Conservation (phyloP, 1,140 invertebrate genomes). For the Aphelinus atriplicis region DNA sequence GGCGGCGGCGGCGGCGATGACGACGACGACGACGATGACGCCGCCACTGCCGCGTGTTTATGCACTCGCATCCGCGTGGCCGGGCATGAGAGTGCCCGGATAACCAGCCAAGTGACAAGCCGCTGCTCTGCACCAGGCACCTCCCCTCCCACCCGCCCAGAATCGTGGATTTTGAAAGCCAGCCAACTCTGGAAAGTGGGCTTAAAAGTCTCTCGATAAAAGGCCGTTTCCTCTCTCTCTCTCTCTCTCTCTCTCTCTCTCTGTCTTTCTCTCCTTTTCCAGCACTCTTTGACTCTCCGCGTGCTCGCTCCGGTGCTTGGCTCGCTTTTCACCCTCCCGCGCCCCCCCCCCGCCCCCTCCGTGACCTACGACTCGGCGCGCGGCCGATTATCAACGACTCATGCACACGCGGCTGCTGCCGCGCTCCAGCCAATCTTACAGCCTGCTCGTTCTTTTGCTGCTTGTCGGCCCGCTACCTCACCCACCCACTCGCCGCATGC, state of each 20-base stretch:
- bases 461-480: neutral
- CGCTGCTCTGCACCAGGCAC: conserved; percentile 49
- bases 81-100: conserved; percentile 65
- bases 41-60: conserved; percentile 65
- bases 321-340: neutral
- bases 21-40: conserved; percentile 16
- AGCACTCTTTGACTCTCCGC: too few relatives aligned
- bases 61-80: conserved; percentile 66
- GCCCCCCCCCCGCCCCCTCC: neutral
- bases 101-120: conserved; percentile 68
- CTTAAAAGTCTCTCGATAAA: conserved; percentile 66
- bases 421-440: neutral
- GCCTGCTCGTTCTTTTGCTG: neutral
- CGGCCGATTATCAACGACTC: conserved; percentile 16
- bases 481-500: too few relatives aligned
- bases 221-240: conserved; percentile 44
- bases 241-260: conserved; percentile 42
- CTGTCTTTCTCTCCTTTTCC: conserved; percentile 35
- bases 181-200: conserved; percentile 66
- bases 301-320: too few relatives aligned
- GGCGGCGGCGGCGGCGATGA: too few relatives aligned
- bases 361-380: neutral
- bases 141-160: conserved; percentile 39
- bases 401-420: neutral
- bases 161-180: conserved; percentile 63